These are phyloP conservation scores for Micrasema minimum DNA, from an alignment of 1,140 invertebrate species.

Conservation along the genomic window DNA sequence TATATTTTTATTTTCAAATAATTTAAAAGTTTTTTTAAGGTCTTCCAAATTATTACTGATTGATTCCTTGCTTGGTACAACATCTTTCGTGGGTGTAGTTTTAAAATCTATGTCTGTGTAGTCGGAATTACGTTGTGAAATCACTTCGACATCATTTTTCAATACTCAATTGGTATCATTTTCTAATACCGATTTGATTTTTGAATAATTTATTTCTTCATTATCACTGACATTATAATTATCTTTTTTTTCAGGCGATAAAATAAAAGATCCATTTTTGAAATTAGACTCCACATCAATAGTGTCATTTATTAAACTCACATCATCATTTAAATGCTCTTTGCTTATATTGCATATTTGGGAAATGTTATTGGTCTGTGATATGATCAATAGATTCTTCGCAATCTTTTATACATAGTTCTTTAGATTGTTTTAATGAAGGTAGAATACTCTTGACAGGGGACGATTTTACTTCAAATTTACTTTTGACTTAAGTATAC, in stretches of 20 bases:
- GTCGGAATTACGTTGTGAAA: neutral
- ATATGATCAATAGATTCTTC: slow-evolving; percentile 14
- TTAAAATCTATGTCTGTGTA: neutral
- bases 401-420: neutral
- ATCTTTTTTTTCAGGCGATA: neutral
- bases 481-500: slow-evolving; percentile 33
- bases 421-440: neutral
- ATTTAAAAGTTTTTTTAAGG: neutral
- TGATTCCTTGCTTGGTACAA: neutral
- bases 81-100: neutral
- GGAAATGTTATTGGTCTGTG: neutral
- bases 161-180: neutral
- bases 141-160: neutral
- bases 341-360: neutral
- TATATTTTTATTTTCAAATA: slow-evolving; percentile 4
- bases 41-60: too few relatives aligned
- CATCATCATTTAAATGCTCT: neutral
- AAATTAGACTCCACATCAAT: neutral
- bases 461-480: slow-evolving; percentile 1
- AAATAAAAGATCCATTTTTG: too few relatives aligned
- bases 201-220: neutral
- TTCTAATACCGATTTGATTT: neutral
- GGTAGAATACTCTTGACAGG: neutral
- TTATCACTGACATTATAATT: neutral
- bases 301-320: neutral